A percentile compares a stretch with the other conserved stretches of the same genome.
Conservation (phyloP, 1,140 invertebrate species). For the Radopholus similis region DNA sequence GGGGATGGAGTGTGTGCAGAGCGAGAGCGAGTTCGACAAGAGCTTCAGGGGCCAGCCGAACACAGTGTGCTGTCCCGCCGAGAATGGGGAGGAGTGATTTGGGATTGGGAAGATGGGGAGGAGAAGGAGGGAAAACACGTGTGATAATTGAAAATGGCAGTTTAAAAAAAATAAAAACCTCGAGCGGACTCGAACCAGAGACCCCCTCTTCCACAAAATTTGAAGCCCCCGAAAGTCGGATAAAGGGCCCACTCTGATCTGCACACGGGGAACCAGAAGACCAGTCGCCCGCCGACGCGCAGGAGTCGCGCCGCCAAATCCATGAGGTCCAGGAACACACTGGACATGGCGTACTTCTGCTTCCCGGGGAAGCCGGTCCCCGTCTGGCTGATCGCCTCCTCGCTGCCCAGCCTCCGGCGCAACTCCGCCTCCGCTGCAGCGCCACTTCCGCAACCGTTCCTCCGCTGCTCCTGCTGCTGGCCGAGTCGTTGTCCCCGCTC, state of each 20-base stretch:
- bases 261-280: constrained; percentile 64
- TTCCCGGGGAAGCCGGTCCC: constrained; percentile 59
- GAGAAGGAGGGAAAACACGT: not conserved
- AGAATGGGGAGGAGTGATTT: no score
- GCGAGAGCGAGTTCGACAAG: no score
- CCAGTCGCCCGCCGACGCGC: constrained; percentile 60
- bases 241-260: constrained; percentile 60
- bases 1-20: no score
- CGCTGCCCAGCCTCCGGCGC: constrained; percentile 46
- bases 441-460: constrained; percentile 20
- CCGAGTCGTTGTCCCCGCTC: constrained; percentile 59
- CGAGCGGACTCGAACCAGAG: not conserved
- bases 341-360: constrained; percentile 61
- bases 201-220: constrained; percentile 6
- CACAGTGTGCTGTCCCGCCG: no score
- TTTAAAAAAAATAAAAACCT: not conserved
- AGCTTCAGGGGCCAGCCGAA: no score
- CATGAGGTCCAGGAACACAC: constrained; percentile 63
- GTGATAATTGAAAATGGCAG: constrained; percentile 14
- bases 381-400: not conserved
- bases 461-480: constrained; percentile 32
- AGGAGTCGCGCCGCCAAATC: constrained; percentile 63
- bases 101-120: no score
- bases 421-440: not conserved
- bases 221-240: constrained; percentile 17